phyloP scores from a whole-genome alignment of 2,113 vertebrate species.

The Pica pica region DNA sequence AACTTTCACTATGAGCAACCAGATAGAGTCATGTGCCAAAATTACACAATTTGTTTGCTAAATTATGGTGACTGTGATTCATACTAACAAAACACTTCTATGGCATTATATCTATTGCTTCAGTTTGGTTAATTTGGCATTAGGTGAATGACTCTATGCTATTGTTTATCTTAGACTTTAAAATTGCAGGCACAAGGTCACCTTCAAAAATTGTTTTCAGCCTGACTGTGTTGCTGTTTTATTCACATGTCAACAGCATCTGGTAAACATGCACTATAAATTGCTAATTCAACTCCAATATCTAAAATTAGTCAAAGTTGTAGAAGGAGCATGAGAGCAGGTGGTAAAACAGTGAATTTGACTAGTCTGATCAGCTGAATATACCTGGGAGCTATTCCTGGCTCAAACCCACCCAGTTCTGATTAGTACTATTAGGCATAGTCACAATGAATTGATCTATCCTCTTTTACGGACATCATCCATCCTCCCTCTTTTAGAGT shows the following conservation, averaged over 20 bases:
- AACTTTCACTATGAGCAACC: not conserved
- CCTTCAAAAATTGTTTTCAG: slow-evolving; percentile 56
- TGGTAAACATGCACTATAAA: slow-evolving; percentile 40
- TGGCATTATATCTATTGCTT: not conserved
- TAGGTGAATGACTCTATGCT: not conserved
- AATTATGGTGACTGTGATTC: not conserved
- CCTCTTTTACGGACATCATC: not conserved
- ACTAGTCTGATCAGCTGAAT: slow-evolving; percentile 32
- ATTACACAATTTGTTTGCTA: not conserved
- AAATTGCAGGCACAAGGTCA: slow-evolving; percentile 54
- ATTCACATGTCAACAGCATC: slow-evolving; percentile 51
- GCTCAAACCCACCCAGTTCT: not conserved
- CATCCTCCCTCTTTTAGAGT: not conserved
- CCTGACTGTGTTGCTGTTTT: slow-evolving; percentile 17
- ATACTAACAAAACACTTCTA: not conserved
- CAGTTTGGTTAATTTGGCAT: not conserved
- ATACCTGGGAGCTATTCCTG: not conserved
- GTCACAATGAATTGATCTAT: not conserved
- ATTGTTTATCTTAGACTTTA: slow-evolving; percentile 25
- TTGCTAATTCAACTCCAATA: slow-evolving; percentile 40
- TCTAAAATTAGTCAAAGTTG: slow-evolving; percentile 62
- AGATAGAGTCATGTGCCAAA: not conserved
- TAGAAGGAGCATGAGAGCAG: slow-evolving; percentile 22
- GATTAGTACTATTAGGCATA: not conserved
- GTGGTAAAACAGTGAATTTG: slow-evolving; percentile 37